phyloP scores from a whole-genome alignment of 2,113 vertebrate genomes.

The Nycticorax nycticorax region DNA sequence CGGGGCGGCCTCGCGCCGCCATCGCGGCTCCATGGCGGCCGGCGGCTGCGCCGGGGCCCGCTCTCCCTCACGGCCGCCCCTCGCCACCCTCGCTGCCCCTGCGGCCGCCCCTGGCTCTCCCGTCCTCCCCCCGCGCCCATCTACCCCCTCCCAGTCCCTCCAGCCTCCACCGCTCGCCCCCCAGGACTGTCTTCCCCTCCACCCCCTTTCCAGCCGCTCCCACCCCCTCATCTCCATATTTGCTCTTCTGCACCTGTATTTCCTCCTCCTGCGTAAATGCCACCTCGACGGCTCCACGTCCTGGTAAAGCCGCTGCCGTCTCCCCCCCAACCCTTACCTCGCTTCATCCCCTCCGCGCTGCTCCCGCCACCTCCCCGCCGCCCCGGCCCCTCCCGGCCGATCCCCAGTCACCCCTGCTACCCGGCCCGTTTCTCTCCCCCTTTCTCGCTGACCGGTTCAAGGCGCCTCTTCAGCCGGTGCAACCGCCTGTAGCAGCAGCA shows the following conservation, averaged over 20 bases:
- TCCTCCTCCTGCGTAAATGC: not conserved
- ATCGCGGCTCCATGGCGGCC: fast-evolving
- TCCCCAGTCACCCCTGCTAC: fast-evolving
- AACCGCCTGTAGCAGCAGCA: not conserved
- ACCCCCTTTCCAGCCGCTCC: not conserved
- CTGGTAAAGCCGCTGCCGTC: not conserved
- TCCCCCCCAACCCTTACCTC: no score
- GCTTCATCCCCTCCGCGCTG: not conserved
- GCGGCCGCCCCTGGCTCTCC: fast-evolving
- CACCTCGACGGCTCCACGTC: not conserved
- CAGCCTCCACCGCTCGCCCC: fast-evolving
- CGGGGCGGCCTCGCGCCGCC: no score
- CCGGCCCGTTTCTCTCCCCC: not conserved
- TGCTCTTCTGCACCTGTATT: not conserved
- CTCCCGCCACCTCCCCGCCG: fast-evolving
- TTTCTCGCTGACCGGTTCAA: not conserved
- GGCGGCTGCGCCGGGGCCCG: fast-evolving
- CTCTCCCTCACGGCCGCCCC: fast-evolving
- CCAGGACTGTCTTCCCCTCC: not conserved
- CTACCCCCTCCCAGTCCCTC: fast-evolving
- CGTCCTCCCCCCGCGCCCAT: no score
- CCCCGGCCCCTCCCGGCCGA: no score
- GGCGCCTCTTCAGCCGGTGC: not conserved
- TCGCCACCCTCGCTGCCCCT: fast-evolving
- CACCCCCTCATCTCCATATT: not conserved